phyloP scores from a whole-genome alignment of 1,140 invertebrate species.

The Cherax quadricarinatus region DNA sequence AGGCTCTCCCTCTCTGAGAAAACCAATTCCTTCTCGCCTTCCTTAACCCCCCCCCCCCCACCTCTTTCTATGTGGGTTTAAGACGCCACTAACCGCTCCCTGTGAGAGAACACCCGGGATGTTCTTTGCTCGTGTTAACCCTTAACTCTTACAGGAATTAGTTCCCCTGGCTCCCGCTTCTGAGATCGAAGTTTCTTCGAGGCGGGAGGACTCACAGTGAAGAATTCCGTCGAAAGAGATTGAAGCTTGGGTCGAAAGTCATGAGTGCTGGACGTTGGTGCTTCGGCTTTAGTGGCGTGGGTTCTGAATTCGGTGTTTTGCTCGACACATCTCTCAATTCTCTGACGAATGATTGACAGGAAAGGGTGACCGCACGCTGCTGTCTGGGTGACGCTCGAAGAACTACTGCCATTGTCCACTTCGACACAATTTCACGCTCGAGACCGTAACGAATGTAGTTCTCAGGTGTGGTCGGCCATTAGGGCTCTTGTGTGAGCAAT shows the following conservation, averaged over 20 bases:
- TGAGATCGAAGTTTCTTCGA: neutral
- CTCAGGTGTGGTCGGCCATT: constrained; percentile 3
- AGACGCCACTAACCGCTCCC: neutral
- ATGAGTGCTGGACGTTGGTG: neutral
- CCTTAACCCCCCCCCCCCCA: neutral
- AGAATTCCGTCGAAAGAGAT: neutral
- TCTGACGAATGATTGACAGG: constrained; percentile 6
- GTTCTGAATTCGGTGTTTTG: neutral
- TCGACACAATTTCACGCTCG: constrained; percentile 8
- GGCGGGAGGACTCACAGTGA: neutral
- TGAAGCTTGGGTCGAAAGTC: neutral
- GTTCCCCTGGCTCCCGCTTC: neutral
- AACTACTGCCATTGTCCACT: constrained; percentile 8
- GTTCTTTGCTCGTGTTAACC: neutral
- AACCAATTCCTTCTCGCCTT: neutral
- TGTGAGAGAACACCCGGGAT: neutral
- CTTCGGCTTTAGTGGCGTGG: neutral
- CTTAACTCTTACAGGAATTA: neutral
- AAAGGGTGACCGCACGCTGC: neutral
- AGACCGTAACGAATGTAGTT: neutral
- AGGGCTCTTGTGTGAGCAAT: neutral
- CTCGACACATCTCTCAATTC: neutral
- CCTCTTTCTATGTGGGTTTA: neutral
- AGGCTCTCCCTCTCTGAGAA: neutral
- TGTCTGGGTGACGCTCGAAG: constrained; percentile 1